A percentile compares a stretch with the other conserved stretches of the same genome.
These are phyloP conservation scores for Oncorhynchus gorbuscha DNA, from an alignment of 2,113 vertebrate species.

Conservation along the genomic window DNA sequence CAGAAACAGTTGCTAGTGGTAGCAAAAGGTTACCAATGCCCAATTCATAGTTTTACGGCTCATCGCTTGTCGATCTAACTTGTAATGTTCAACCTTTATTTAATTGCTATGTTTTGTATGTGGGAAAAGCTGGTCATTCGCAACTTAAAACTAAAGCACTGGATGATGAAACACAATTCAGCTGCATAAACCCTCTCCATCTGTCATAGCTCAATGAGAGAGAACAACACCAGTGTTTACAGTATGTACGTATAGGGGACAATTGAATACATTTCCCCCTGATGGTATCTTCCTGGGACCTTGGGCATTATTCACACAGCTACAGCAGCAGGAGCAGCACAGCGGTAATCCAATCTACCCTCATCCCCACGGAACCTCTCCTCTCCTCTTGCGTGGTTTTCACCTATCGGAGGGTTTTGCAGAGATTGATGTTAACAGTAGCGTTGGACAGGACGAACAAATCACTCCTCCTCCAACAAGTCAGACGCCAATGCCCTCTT, in stretches of 20 bases:
- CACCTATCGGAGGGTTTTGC: conserved; percentile 78
- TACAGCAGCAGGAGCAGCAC: conserved; percentile 6
- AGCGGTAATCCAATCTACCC: conserved; percentile 79
- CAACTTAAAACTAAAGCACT: conserved; percentile 15
- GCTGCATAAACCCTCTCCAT: conserved; percentile 5
- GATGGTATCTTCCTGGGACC: conserved; percentile 79
- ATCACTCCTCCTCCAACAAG: conserved; percentile 77
- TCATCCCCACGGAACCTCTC: conserved; percentile 75
- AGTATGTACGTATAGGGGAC: conserved; percentile 50
- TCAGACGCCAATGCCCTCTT: conserved; percentile 78
- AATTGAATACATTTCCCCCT: conserved; percentile 71
- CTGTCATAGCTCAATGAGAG: no score
- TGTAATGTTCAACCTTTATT: neutral
- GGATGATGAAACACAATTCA: conserved; percentile 33
- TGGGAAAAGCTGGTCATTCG: no score
- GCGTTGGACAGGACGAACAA: conserved; percentile 79
- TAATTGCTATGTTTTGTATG: no score
- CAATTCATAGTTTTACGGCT: neutral
- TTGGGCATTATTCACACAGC: conserved; percentile 80
- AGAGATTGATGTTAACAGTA: conserved; percentile 80
- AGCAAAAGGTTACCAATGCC: no score
- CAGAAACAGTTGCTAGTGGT: no score
- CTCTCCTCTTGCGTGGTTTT: conserved; percentile 71
- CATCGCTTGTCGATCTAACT: neutral
- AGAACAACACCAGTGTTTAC: no score